Evolutionary conservation across 2,888 invertebrate species (phyloP), one percentile per base, ranked within the genome.

Genomic region (Gortyna flavago): DNA sequence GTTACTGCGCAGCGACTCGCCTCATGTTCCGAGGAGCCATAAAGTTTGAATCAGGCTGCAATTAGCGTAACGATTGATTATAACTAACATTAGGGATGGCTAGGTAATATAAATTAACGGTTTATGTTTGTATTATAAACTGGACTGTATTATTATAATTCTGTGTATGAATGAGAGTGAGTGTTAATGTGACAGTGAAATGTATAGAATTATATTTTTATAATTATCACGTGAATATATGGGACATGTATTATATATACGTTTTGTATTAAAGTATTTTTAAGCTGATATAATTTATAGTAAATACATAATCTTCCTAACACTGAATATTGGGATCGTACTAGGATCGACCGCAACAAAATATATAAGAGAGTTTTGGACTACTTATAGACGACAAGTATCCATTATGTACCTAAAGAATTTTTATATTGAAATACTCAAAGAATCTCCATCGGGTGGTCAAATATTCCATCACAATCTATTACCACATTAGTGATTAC

Each of bases 401-500:
- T 87, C 80, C 71, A 67, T 69, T 84, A 70, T 77, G 72, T 84
- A 88, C 82, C 70, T 86, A 87, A 85, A 80, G 18, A 82, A 83
- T 75, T 83, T 38, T 82, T 86, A 74, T 81, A 81, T 74, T 85
- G 84, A 88, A 94, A 95, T 95, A 95, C 95, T 95, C 95, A 95
- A 91, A 87, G 88, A 89, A 89, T 88, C 89, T 90, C 90, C 77
- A 90, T 88, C 87, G 86, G 91, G 93, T 95, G 93, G 93, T 93
- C 85, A 90, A 35, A 90, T 91, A 92, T 91, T 93, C 94, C 95
- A 96, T 96, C 96, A 96, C 96, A 96, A 95, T 94, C 90, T 93
- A 92, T 94, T 95, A 95, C 96, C 95, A 94, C 94, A 89, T 92
- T 95, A 95, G 94, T 93, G 92, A 94, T 93, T 93, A 94, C 90